These are phyloP conservation scores for Laspeyria flexula DNA, from an alignment of 2,888 invertebrate genomes.

Conservation along the genomic window DNA sequence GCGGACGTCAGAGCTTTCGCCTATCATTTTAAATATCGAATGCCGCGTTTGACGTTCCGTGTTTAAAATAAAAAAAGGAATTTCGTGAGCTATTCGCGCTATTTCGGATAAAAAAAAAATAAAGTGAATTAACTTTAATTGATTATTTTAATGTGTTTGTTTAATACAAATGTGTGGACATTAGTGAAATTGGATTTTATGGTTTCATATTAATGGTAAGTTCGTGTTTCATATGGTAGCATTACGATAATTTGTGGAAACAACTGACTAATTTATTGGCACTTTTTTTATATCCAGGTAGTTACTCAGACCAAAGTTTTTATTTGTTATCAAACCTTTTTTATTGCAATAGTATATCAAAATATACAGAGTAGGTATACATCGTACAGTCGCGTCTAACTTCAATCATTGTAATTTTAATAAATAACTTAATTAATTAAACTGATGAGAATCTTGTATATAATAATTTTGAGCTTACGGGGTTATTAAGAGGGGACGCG, in stretches of 20 bases:
- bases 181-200: constrained; percentile 56
- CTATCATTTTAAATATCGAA: constrained; percentile 57
- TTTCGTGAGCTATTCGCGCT: constrained; percentile 3
- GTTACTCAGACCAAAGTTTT: no score
- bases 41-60: constrained; percentile 45
- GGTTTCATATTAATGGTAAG: constrained; percentile 49
- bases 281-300: no score
- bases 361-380: no score
- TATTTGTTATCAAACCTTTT: no score
- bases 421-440: no score
- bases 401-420: no score
- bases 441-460: no score
- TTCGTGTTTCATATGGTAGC: constrained; percentile 32
- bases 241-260: constrained; percentile 24
- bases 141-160: constrained; percentile 15
- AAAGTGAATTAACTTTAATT: constrained; percentile 7
- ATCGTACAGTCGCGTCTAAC: no score
- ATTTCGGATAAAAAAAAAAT: constrained; percentile 11
- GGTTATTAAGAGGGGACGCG: no score
- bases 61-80: constrained; percentile 14
- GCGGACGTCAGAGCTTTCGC: constrained; percentile 52
- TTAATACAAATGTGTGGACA: constrained; percentile 38
- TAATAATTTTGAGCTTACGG: no score
- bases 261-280: background rate
- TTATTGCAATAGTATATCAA: no score